Percentiles rank a stretch among this genome's conserved stretches.
Conservation (phyloP, 2,888 invertebrate species). For the Trachelus iudaicus region DNA sequence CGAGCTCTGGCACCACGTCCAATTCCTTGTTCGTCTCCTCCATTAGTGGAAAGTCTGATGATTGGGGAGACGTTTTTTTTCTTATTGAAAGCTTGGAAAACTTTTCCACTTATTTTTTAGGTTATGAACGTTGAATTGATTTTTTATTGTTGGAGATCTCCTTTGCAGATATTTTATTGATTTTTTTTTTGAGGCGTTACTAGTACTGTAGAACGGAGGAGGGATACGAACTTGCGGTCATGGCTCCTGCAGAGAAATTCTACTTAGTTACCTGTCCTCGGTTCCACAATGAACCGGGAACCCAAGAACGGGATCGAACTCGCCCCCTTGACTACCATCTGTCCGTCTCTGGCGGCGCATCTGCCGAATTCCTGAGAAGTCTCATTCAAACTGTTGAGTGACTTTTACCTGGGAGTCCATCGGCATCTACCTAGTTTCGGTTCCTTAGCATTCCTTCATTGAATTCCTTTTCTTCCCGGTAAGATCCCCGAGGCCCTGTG, state of each 20-base stretch:
- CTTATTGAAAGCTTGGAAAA: too few species aligned
- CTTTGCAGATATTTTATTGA: too few species aligned
- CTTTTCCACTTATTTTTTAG: too few species aligned
- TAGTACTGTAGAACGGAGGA: too few species aligned
- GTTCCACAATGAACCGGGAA: constrained; percentile 19
- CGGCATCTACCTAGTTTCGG: constrained; percentile 23
- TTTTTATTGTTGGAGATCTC: too few species aligned
- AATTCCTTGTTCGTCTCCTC: constrained; percentile 6
- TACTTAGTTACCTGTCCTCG: not conserved
- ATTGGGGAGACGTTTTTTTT: too few species aligned
- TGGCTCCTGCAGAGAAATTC: too few species aligned
- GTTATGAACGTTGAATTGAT: too few species aligned
- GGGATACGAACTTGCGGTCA: too few species aligned
- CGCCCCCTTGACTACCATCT: constrained; percentile 29
- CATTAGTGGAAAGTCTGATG: too few species aligned
- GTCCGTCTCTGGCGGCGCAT: constrained; percentile 37
- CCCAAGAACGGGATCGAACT: constrained; percentile 35
- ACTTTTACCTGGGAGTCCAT: constrained; percentile 47
- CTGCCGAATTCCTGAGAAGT: constrained; percentile 51
- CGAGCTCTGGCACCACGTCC: constrained; percentile 19
- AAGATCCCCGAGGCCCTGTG: not conserved
- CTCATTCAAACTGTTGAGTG: constrained; percentile 46
- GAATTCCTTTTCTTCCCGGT: constrained; percentile 32
- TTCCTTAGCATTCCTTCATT: constrained; percentile 36
- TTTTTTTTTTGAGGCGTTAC: too few species aligned